phyloP scores from a whole-genome alignment of 2,113 vertebrate species.

The Sinocyclocheilus anshuiensis region DNA sequence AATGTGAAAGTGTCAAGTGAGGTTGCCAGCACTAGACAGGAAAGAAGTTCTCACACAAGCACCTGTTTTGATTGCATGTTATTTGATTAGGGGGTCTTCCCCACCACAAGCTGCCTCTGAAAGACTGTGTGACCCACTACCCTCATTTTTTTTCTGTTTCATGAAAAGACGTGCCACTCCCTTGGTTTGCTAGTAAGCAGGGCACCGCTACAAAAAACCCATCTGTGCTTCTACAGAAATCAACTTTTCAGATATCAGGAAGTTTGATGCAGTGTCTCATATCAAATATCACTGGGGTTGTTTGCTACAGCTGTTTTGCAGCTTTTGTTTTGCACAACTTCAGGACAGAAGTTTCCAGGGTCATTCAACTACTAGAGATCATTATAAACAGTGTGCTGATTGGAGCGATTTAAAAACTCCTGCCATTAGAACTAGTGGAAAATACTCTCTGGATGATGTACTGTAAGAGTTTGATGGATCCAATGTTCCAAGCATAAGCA shows the following conservation, averaged over 20 bases:
- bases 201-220: conserved; percentile 33
- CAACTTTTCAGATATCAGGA: background rate
- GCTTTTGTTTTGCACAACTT: background rate
- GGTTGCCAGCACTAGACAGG: conserved; percentile 32
- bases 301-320: background rate
- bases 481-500: no score
- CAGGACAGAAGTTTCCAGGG: background rate
- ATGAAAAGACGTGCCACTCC: conserved; percentile 13
- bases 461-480: background rate
- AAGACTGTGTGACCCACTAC: conserved; percentile 23
- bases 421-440: background rate
- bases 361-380: background rate
- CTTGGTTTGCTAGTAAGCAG: conserved; percentile 19
- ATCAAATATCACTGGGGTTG: background rate
- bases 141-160: conserved; percentile 40
- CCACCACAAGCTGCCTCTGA: conserved; percentile 22
- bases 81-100: conserved; percentile 29
- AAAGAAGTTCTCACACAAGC: conserved; percentile 35
- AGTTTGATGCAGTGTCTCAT: background rate
- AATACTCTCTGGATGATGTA: background rate
- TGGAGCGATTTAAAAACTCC: background rate
- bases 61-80: conserved; percentile 19
- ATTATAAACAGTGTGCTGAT: background rate
- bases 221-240: conserved; percentile 42
- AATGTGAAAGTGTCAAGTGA: conserved; percentile 28